These are phyloP conservation scores for Nineta flava DNA, from an alignment of 2,888 invertebrate species.

Conservation along the genomic window DNA sequence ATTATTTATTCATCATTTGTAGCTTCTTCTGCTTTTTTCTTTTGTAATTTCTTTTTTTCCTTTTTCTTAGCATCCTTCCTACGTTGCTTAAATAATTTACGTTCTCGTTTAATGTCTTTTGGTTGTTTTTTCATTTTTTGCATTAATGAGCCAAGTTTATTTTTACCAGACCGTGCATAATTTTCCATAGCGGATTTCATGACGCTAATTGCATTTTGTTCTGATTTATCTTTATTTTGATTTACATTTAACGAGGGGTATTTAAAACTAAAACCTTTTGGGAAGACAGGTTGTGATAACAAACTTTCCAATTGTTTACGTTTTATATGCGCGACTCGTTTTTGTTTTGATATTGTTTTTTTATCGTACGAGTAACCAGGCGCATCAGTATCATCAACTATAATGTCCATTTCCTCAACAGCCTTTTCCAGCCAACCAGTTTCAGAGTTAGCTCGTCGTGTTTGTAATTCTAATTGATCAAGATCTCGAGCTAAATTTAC, in stretches of 20 bases:
- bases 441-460: slow-evolving; percentile 45
- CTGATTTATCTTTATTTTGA: slow-evolving; percentile 18
- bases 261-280: slow-evolving; percentile 49
- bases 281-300: slow-evolving; percentile 44
- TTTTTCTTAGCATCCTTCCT: background rate
- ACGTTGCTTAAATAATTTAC: background rate
- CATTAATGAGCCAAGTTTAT: background rate
- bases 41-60: slow-evolving; percentile 7
- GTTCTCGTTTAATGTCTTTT: background rate
- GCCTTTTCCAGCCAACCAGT: slow-evolving; percentile 75
- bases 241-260: slow-evolving; percentile 29
- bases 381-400: slow-evolving; percentile 55
- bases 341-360: slow-evolving; percentile 28
- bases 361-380: slow-evolving; percentile 18
- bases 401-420: slow-evolving; percentile 81
- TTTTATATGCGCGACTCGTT: slow-evolving; percentile 31
- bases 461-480: slow-evolving; percentile 56
- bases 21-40: background rate
- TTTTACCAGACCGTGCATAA: slow-evolving; percentile 13
- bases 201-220: slow-evolving; percentile 33
- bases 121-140: background rate
- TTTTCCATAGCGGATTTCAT: slow-evolving; percentile 35
- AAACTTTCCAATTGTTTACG: slow-evolving; percentile 34
- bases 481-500: slow-evolving; percentile 65
- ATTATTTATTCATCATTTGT: background rate